These are phyloP conservation scores for Saxicola maurus DNA, from an alignment of 2,797 vertebrate species.

Conservation along the genomic window DNA sequence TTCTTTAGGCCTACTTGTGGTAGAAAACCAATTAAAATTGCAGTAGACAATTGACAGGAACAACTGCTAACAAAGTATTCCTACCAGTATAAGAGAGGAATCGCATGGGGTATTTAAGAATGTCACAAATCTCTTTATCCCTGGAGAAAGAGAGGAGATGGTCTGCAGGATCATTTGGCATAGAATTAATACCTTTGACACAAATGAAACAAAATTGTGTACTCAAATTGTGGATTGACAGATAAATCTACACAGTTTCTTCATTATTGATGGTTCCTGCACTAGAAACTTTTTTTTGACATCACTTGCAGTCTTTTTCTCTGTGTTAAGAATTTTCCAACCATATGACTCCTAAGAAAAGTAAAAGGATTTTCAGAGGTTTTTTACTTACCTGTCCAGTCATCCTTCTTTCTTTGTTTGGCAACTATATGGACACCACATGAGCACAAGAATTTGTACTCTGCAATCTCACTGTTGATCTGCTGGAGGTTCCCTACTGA, in stretches of 20 bases:
- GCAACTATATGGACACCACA: accelerated
- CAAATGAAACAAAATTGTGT: accelerated
- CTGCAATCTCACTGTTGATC: neutral
- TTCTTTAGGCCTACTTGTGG: neutral
- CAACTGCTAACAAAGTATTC: neutral
- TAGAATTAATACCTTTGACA: neutral
- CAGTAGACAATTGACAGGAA: neutral
- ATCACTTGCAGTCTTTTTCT: neutral
- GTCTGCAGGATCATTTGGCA: neutral
- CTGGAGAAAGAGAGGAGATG: neutral
- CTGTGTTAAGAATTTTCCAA: neutral
- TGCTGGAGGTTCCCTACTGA: neutral
- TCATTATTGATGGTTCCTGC: neutral
- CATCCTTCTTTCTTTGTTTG: neutral
- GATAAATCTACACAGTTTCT: neutral
- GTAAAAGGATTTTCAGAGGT: neutral
- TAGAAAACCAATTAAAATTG: neutral
- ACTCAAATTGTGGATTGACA: neutral
- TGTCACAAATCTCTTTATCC: neutral
- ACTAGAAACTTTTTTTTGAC: neutral
- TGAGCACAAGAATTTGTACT: neutral
- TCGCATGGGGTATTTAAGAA: neutral
- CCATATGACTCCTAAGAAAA: neutral
- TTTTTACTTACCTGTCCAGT: neutral
- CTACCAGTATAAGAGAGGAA: neutral